Evolutionary conservation across 2,888 invertebrate genomes (phyloP).

Genomic region (Coelopa pilipes): DNA sequence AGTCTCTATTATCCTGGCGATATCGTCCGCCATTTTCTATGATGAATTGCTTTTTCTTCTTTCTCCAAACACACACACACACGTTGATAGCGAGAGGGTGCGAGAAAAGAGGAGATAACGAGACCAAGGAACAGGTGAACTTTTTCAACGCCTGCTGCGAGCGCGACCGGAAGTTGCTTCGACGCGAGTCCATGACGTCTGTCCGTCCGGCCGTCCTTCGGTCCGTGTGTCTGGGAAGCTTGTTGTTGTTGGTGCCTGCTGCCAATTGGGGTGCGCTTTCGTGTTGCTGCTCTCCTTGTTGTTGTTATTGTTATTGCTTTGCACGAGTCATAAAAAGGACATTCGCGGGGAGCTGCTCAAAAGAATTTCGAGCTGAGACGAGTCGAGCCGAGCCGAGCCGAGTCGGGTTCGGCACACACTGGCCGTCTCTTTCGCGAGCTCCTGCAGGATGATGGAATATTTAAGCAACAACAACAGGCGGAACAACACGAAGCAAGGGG

Average conservation of each 20-base stretch:
- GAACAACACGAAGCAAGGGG: background rate
- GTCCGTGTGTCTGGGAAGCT: background rate
- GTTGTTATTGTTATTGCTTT: background rate
- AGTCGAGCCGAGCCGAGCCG: too few relatives aligned
- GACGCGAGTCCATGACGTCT: background rate
- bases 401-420: background rate
- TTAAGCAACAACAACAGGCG: conserved; percentile 15
- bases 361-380: conserved; percentile 7
- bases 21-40: conserved; percentile 64
- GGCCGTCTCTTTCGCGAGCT: conserved; percentile 35
- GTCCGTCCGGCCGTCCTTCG: background rate
- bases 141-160: background rate
- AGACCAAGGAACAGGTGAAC: conserved; percentile 12
- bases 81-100: conserved; percentile 31
- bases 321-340: conserved; percentile 37
- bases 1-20: conserved; percentile 8
- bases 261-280: conserved; percentile 1
- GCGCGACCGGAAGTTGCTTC: background rate
- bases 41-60: conserved; percentile 61
- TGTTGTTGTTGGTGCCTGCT: background rate
- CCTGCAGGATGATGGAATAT: conserved; percentile 25
- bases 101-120: background rate
- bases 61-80: conserved; percentile 36
- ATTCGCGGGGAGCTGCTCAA: conserved; percentile 9
- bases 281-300: background rate